Percentiles rank a stretch among this genome's conserved stretches.
These are phyloP conservation scores for Graphium colonna DNA, from an alignment of 2,888 invertebrate species.

Conservation along the genomic window DNA sequence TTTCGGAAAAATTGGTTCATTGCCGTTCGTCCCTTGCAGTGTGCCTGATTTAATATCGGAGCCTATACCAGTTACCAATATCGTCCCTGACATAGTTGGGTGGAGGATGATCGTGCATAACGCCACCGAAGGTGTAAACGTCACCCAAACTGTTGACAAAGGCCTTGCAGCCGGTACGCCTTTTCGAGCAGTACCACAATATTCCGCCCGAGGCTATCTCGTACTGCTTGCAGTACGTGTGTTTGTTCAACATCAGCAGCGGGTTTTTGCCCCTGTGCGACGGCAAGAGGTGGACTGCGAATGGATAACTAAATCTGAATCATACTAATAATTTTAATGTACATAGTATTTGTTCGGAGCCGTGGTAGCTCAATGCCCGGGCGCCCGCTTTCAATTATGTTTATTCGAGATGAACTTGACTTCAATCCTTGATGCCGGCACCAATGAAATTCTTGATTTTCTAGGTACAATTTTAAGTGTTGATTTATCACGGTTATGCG, in stretches of 20 bases:
- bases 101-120: slow-evolving; percentile 39
- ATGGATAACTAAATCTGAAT: too few relatives aligned
- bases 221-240: slow-evolving; percentile 28
- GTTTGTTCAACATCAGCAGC: slow-evolving; percentile 20
- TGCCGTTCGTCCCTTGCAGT: too few relatives aligned
- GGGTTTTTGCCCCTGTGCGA: slow-evolving; percentile 23
- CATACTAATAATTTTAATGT: not conserved
- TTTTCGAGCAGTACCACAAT: slow-evolving; percentile 31
- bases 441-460: too few relatives aligned
- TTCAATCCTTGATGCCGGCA: too few relatives aligned
- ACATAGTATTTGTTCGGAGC: too few relatives aligned
- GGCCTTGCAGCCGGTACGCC: slow-evolving; percentile 10
- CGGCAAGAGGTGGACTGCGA: slow-evolving; percentile 29
- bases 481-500: too few relatives aligned
- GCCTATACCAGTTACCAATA: slow-evolving; percentile 29
- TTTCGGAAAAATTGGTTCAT: too few relatives aligned
- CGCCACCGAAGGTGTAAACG: slow-evolving; percentile 12
- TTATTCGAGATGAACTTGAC: too few relatives aligned
- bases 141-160: slow-evolving; percentile 20
- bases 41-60: not conserved
- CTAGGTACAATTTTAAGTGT: too few relatives aligned
- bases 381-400: too few relatives aligned
- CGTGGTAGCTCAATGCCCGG: too few relatives aligned
- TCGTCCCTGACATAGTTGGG: slow-evolving; percentile 29
- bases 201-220: slow-evolving; percentile 22